Percentiles rank a stretch among this genome's conserved stretches.
These are phyloP conservation scores for Vimba vimba DNA, from an alignment of 2,113 vertebrate species.

Conservation along the genomic window DNA sequence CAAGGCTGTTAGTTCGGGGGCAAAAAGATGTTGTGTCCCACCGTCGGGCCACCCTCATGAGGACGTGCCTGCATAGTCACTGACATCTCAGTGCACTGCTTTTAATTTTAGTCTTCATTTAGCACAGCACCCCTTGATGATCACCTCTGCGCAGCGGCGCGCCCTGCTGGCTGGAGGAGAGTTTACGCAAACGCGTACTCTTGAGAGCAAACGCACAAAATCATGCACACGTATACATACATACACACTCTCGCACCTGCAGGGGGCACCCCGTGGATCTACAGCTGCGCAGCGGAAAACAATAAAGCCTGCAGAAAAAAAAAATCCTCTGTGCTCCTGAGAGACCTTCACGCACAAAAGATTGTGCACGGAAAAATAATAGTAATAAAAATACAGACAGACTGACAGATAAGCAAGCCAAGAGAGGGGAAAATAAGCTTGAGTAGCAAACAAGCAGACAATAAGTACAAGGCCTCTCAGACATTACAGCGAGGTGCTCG, in stretches of 20 bases:
- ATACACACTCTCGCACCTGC: constrained; percentile 60
- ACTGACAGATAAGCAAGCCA: constrained; percentile 42
- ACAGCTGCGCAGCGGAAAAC: constrained; percentile 73
- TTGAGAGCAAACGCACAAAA: background rate
- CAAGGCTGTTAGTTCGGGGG: constrained; percentile 35
- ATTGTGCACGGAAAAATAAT: constrained; percentile 9
- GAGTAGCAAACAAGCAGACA: constrained; percentile 49
- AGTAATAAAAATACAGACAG: constrained; percentile 43
- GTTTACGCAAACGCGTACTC: background rate
- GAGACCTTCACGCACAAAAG: constrained; percentile 56
- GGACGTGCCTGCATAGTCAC: constrained; percentile 56
- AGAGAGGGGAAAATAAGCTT: constrained; percentile 39
- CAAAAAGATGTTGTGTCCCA: constrained; percentile 29
- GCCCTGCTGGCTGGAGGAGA: constrained; percentile 52
- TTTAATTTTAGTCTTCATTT: constrained; percentile 61
- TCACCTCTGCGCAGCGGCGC: constrained; percentile 47
- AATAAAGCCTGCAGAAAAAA: constrained; percentile 67
- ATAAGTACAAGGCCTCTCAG: constrained; percentile 36
- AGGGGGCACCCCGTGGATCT: constrained; percentile 66
- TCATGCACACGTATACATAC: constrained; percentile 10
- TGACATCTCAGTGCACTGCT: constrained; percentile 56
- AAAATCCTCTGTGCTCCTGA: constrained; percentile 54
- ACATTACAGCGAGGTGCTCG: constrained; percentile 38
- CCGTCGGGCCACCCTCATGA: constrained; percentile 26
- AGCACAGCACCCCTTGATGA: constrained; percentile 59